phyloP scores from a whole-genome alignment of 2,888 invertebrate genomes.

The Meganola albula region DNA sequence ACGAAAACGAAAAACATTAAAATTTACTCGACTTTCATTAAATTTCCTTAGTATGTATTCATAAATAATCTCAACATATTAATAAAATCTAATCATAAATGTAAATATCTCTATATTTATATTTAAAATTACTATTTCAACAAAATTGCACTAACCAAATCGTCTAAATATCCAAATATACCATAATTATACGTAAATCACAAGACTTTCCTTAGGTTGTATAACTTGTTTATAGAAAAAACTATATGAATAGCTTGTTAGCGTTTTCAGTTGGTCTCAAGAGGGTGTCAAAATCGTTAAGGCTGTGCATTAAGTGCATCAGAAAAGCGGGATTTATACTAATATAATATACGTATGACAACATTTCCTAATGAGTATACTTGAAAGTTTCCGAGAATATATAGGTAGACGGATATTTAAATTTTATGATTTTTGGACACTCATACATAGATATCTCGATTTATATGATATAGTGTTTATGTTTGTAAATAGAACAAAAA shows the following conservation, averaged over 20 bases:
- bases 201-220: conserved; percentile 50
- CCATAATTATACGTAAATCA: conserved; percentile 53
- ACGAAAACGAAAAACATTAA: too few relatives aligned
- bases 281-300: conserved; percentile 45
- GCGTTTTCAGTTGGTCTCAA: conserved; percentile 55
- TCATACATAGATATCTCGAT: too few relatives aligned
- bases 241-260: conserved; percentile 67
- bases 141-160: conserved; percentile 34
- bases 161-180: conserved; percentile 49
- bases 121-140: conserved; percentile 34
- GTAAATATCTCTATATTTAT: conserved; percentile 23
- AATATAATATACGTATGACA: too few relatives aligned
- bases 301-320: conserved; percentile 13
- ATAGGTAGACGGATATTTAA: too few relatives aligned
- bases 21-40: too few relatives aligned
- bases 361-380: too few relatives aligned
- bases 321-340: conserved; percentile 34
- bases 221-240: conserved; percentile 58
- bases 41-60: too few relatives aligned
- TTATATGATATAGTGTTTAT: too few relatives aligned
- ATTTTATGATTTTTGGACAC: too few relatives aligned
- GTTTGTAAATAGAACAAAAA: too few relatives aligned
- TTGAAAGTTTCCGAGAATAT: too few relatives aligned
- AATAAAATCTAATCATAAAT: conserved; percentile 24
- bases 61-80: conserved; percentile 9